A percentile compares a stretch with the other conserved stretches of the same genome.
Conservation (phyloP, 1,140 invertebrate species). For the Drosophila kanapiae region DNA sequence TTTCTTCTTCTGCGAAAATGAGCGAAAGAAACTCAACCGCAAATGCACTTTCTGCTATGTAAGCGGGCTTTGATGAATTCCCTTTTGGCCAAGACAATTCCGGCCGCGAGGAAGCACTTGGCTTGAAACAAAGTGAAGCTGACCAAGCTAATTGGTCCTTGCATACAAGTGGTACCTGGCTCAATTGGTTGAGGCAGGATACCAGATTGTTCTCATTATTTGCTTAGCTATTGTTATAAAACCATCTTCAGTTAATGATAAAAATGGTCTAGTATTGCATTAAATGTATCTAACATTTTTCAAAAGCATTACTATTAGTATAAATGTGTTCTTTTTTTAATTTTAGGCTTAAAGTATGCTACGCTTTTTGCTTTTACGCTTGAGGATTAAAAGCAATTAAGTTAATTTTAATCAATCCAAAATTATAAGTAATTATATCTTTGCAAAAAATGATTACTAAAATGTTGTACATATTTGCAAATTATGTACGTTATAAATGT, state of each 20-base stretch:
- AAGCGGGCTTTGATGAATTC: conserved; percentile 30
- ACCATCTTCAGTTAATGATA: neutral
- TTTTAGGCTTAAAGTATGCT: neutral
- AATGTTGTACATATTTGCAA: neutral
- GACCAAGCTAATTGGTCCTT: conserved; percentile 73
- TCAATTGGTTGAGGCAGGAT: conserved; percentile 44
- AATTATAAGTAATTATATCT: neutral
- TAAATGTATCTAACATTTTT: too few relatives aligned
- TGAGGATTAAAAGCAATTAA: neutral
- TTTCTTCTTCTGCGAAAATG: conserved; percentile 36
- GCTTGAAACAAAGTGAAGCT: conserved; percentile 43
- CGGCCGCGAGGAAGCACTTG: conserved; percentile 23
- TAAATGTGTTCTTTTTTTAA: neutral
- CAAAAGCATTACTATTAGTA: neutral
- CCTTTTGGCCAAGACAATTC: conserved; percentile 20
- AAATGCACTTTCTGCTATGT: conserved; percentile 39
- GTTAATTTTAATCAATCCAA: neutral
- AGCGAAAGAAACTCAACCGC: conserved; percentile 29
- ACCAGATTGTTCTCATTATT: conserved; percentile 36
- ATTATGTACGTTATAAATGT: neutral
- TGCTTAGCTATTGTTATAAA: conserved; percentile 39
- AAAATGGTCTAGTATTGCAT: too few relatives aligned
- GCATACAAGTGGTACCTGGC: conserved; percentile 50
- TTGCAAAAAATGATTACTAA: neutral
- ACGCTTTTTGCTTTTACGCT: too few relatives aligned